Percentiles rank a stretch among this genome's conserved stretches.
These are phyloP conservation scores for Holothuria leucospilota DNA, from an alignment of 53 echinoderm and acorn worm genomes.

Conservation along the genomic window DNA sequence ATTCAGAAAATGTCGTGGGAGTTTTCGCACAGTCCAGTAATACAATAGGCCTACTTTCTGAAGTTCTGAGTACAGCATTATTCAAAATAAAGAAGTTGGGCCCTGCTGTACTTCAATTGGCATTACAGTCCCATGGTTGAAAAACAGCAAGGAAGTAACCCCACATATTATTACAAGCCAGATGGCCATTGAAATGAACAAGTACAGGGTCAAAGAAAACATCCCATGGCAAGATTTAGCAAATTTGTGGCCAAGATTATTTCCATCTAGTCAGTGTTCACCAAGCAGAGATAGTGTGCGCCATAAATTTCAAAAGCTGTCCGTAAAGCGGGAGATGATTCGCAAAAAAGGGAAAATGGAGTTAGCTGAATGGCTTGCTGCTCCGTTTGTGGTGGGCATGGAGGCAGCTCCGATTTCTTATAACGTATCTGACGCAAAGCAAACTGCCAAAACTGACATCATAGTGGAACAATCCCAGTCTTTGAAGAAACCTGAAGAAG, in stretches of 20 bases:
- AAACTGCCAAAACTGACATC: too few species aligned
- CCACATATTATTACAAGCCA: not conserved
- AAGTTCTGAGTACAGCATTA: not conserved
- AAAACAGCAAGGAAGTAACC: not conserved
- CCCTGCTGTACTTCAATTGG: not conserved
- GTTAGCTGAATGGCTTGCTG: not conserved
- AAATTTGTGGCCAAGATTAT: conserved; percentile 24
- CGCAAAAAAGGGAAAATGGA: conserved; percentile 3
- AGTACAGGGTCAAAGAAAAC: not conserved
- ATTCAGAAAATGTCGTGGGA: not conserved
- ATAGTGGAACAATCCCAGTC: too few species aligned
- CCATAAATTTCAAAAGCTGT: too few species aligned
- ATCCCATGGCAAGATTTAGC: not conserved
- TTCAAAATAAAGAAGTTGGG: not conserved
- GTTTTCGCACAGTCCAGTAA: not conserved
- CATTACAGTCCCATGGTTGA: not conserved
- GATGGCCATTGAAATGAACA: not conserved
- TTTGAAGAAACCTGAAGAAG: too few species aligned
- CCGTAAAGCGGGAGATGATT: too few species aligned
- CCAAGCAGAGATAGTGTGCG: too few species aligned
- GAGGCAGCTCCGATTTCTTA: too few species aligned
- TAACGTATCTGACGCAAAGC: too few species aligned
- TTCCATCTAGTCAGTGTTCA: not conserved
- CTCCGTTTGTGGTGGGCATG: not conserved
- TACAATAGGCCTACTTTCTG: not conserved